Conservation (phyloP, 2,888 invertebrate species). For the Caenorhabditis sulstoni region DNA sequence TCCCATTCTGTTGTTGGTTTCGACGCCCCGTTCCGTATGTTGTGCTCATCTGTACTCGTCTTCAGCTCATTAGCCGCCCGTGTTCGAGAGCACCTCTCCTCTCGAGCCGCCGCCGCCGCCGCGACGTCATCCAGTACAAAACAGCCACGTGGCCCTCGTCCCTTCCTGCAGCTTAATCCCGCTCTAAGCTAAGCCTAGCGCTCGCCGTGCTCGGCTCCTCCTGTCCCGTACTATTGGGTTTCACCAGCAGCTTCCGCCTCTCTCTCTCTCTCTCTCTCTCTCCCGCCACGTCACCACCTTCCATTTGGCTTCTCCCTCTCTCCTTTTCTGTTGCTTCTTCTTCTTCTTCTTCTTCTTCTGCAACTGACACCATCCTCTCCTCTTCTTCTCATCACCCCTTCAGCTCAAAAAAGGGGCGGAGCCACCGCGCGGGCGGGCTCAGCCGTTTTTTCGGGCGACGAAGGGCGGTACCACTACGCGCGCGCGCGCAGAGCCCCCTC, state of each 20-base stretch:
- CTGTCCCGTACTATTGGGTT: constrained; percentile 40
- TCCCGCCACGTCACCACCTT: constrained; percentile 27
- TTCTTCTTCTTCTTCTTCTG: constrained; percentile 12
- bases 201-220: no score
- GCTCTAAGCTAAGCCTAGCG: constrained; percentile 23
- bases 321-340: constrained; percentile 5
- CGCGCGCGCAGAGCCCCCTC: no score
- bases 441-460: no score
- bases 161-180: constrained; percentile 27
- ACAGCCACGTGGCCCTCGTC: not conserved
- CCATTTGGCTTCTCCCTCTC: constrained; percentile 20
- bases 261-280: no score
- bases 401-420: constrained; percentile 28
- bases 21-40: not conserved
- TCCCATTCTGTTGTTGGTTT: constrained; percentile 8
- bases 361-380: constrained; percentile 37
- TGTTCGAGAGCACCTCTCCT: constrained; percentile 4
- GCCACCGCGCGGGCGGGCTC: not conserved
- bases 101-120: not conserved
- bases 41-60: not conserved
- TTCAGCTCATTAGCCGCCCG: constrained; percentile 23
- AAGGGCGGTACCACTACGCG: no score
- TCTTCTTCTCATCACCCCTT: constrained; percentile 6
- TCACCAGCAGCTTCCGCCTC: constrained; percentile 29
- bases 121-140: not conserved